Percentiles rank a stretch among this genome's conserved stretches.
These are phyloP conservation scores for Spondyliosoma cantharus DNA, from an alignment of 2,797 vertebrate genomes.

Conservation along the genomic window DNA sequence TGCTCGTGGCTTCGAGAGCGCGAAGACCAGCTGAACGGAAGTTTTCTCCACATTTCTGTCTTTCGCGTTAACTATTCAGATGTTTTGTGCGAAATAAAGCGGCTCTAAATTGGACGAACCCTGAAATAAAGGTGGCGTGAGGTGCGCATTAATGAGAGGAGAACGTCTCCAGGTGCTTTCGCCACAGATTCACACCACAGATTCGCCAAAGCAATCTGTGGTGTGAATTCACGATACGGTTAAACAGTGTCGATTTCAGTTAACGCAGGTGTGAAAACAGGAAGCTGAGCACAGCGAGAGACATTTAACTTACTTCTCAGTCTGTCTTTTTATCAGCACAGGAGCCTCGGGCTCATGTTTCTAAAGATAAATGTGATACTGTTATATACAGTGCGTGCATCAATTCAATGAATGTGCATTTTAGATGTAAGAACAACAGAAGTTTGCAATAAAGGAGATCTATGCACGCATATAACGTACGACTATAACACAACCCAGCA, in stretches of 20 bases:
- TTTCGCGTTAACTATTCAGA: background rate
- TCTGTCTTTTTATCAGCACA: background rate
- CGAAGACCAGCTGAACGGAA: background rate
- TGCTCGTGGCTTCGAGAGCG: background rate
- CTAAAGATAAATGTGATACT: background rate
- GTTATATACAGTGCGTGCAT: too few relatives aligned
- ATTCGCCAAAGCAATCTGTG: too few relatives aligned
- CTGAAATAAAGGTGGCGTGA: background rate
- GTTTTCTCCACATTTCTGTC: background rate
- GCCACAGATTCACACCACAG: too few relatives aligned
- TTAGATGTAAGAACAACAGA: background rate
- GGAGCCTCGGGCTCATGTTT: background rate
- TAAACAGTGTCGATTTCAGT: background rate
- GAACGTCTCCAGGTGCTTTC: too few relatives aligned
- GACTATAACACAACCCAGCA: background rate
- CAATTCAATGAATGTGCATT: background rate
- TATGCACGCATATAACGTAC: background rate
- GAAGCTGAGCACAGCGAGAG: background rate
- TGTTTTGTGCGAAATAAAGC: background rate
- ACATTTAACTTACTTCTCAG: background rate
- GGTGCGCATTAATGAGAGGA: background rate
- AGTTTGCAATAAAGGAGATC: background rate
- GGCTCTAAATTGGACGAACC: background rate
- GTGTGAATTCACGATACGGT: background rate
- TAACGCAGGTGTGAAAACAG: background rate